phyloP scores from a whole-genome alignment of 2,797 vertebrate genomes.

The Staurois parvus region DNA sequence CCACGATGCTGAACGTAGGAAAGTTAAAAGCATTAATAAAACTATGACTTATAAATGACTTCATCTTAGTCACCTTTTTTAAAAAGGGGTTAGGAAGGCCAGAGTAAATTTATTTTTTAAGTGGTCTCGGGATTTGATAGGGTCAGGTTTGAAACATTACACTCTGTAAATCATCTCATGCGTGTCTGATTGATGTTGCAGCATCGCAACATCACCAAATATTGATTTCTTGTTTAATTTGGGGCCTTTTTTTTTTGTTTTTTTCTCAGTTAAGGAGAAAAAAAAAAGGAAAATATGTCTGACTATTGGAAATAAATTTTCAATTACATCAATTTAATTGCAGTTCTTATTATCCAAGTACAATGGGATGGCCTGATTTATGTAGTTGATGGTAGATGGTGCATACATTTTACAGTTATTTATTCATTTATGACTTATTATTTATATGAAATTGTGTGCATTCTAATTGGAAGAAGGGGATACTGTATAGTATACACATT shows the following conservation, averaged over 20 bases:
- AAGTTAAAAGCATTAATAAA: slow-evolving; percentile 89
- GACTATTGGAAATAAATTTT: not conserved
- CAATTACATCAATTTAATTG: not conserved
- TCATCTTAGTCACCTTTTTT: slow-evolving; percentile 86
- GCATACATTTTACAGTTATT: not conserved
- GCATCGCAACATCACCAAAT: slow-evolving; percentile 80
- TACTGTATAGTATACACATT: too few relatives aligned
- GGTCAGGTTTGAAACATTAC: slow-evolving; percentile 83
- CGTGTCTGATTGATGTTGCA: slow-evolving; percentile 76
- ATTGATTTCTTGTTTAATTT: slow-evolving; percentile 82
- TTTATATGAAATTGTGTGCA: too few relatives aligned
- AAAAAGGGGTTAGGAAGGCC: slow-evolving; percentile 84
- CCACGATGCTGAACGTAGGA: slow-evolving; percentile 78
- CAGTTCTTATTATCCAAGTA: not conserved
- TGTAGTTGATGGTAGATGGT: too few relatives aligned
- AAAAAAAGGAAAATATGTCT: not conserved
- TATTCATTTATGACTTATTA: not conserved
- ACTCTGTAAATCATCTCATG: slow-evolving; percentile 82
- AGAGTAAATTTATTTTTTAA: slow-evolving; percentile 89
- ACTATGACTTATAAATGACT: slow-evolving; percentile 87
- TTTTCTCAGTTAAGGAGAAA: not conserved
- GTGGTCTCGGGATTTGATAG: slow-evolving; percentile 83
- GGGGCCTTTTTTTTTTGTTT: slow-evolving; percentile 70
- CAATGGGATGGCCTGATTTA: not conserved
- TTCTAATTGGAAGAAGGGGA: not conserved